Base-by-base conservation (phyloP, 2,888 invertebrate genomes). In the Amphipoea oculea region DNA sequence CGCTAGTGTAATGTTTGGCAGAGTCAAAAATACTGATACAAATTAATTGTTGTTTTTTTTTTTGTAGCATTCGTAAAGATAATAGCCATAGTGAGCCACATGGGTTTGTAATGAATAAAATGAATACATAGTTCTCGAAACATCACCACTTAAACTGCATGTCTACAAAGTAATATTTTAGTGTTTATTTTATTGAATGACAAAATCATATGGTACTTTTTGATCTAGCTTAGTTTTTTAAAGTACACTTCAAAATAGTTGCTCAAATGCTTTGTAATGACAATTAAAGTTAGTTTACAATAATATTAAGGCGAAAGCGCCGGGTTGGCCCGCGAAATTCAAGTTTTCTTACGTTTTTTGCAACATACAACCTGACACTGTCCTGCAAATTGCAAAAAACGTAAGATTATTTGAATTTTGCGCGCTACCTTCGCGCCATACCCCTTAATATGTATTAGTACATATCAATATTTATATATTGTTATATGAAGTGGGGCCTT, bases 241-340 rank as follows among this genome's bases (percentile, higher is more conserved):
- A 63, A 40, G 40, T 42, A 20, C n/a, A 67, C 17, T 68, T 48
- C 17, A 48, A 12, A 54, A 20, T 68, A 68, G 29, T 69, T 83
- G 80, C 78, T 83, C 78, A 80, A 80, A 67, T 40, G 48, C 11
- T 45, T 54, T 45, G n/a, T 51, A 63, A 54, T 79, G 80, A 69
- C 45, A 29, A 54, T 60, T 62, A 51, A 51, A 68, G 20, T 48
- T 66, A 36, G 9, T 76, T 57, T 14, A 29, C 23, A 45, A 40
- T 82, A 48, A 40, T 60, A 42, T 40, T 63, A 57, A n/a, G 57
- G 57, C 4, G 57, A 11, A 23, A 4, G 23, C 23, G 57, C 0
- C 11, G 3, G 23, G 23, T 0, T n/a, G 3, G 23, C 9, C 4
- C 11, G 57, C 57, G 57, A 57, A 20, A 57, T 57, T 23, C 2